Evolutionary conservation across 2,113 vertebrate genomes (phyloP).

Genomic region (Daubentonia madagascariensis): DNA sequence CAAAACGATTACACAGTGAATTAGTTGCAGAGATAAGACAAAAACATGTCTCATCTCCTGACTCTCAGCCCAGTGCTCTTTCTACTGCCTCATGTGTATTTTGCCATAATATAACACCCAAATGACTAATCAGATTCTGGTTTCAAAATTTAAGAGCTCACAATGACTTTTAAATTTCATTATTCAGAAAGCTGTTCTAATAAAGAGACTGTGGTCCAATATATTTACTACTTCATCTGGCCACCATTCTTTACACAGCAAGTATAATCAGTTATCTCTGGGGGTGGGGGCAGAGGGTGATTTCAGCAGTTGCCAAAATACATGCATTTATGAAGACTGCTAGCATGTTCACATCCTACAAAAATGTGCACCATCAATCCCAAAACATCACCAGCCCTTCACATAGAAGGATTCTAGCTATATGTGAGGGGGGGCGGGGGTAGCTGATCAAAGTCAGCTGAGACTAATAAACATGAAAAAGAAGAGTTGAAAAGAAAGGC

Average conservation of each 20-base stretch:
- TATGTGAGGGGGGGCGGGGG: background rate
- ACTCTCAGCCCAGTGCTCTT: background rate
- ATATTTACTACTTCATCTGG: slow-evolving; percentile 62
- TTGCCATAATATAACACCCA: background rate
- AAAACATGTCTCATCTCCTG: background rate
- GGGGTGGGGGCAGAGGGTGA: slow-evolving; percentile 17
- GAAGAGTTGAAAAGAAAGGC: slow-evolving; percentile 70
- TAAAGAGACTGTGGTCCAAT: slow-evolving; percentile 48
- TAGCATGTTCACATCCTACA: slow-evolving; percentile 68
- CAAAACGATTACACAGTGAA: background rate
- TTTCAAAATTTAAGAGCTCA: slow-evolving; percentile 35
- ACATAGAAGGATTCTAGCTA: slow-evolving; percentile 60
- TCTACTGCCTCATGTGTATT: background rate
- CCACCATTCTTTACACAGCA: slow-evolving; percentile 63
- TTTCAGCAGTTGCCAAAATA: slow-evolving; percentile 62
- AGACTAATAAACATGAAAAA: slow-evolving; percentile 75
- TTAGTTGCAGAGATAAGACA: background rate
- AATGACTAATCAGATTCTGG: background rate
- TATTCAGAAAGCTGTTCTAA: slow-evolving; percentile 45
- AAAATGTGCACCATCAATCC: slow-evolving; percentile 49
- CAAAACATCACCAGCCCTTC: slow-evolving; percentile 69
- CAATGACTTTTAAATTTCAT: slow-evolving; percentile 55
- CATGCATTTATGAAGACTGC: slow-evolving; percentile 47
- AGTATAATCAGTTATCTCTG: slow-evolving; percentile 59
- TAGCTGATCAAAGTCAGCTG: slow-evolving; percentile 69